Conservation (phyloP, 2,888 invertebrate species). For the Nezara viridula region DNA sequence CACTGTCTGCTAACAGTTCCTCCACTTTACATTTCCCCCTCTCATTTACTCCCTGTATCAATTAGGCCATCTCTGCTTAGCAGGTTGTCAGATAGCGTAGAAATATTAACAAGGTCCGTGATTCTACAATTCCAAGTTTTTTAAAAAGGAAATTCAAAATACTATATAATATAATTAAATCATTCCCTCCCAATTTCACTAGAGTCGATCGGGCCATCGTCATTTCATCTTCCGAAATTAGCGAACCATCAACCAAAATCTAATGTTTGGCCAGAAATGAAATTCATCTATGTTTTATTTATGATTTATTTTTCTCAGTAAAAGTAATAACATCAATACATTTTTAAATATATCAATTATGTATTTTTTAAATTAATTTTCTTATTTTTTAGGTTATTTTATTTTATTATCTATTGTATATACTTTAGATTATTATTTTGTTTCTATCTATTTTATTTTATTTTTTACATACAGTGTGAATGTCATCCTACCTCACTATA, state of each 20-base stretch:
- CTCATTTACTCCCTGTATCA: not conserved
- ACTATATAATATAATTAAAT: not conserved
- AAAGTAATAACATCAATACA: no score
- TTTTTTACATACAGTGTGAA: no score
- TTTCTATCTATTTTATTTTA: no score
- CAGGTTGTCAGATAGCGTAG: not conserved
- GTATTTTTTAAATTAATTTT: no score
- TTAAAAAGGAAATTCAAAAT: not conserved
- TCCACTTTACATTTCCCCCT: not conserved
- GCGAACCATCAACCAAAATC: not conserved
- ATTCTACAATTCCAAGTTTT: not conserved
- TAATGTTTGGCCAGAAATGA: no score
- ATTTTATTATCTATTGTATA: no score
- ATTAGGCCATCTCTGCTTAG: not conserved
- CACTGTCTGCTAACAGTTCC: slow-evolving; percentile 1
- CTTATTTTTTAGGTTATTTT: no score
- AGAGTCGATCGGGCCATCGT: not conserved
- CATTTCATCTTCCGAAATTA: not conserved
- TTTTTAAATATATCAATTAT: no score
- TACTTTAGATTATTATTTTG: no score
- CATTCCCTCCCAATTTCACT: not conserved
- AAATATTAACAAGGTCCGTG: not conserved
- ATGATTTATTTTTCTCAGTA: no score
- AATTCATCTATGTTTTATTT: no score
- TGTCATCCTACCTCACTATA: no score